Evolutionary conservation across 2,797 vertebrate species (phyloP), one percentile per base, ranked within the genome.

Genomic region (Myoxocephalus aenaeus): DNA sequence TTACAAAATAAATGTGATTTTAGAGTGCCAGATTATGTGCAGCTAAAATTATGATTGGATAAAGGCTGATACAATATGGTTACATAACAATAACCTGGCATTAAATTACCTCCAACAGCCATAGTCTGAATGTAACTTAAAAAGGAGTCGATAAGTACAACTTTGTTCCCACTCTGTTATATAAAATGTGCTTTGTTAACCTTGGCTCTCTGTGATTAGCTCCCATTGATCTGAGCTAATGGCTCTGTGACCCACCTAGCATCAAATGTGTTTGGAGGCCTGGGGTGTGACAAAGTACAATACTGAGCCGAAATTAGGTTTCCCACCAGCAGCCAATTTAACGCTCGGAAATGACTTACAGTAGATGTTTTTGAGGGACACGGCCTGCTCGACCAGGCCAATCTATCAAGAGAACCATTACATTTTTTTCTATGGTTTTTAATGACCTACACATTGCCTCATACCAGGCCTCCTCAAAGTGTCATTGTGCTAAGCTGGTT

Each of bases 221-320:
- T 80, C 59, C 54, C 76, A 90, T 85, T 83, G 88, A 92, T 90
- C 77, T 70, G 73, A 75, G 71, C 73, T 79, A 87, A 89, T 90
- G 86, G 67, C 70, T 86, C 54, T 82, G 84, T 90, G 86, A 81
- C 82, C 83, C 77, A 86, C 14, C 77, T 50, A 68, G 36, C 34
- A 70, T 57, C 38, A 71, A 79, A 70, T 72, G 61, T 83, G 76
- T 77, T 76, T 51, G 54, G 25, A 67, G 20, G 61, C 73, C 65
- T 44, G 75, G 36, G 29, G 65, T 70, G 78, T 73, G 64, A 84
- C 73, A 79, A 79, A 83, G 58, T 73, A 48, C 66, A 69, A 78
- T 38, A 58, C 71, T 64, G 65, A 83, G 82, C 62, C 51, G 65
- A 74, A 86, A 86, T 82, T 57, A 70, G 73, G 62, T 85, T 81